Percentiles rank a stretch among this genome's conserved stretches.
phyloP scores from a whole-genome alignment of 2,888 invertebrate genomes.

The Drosophila multiciliata region DNA sequence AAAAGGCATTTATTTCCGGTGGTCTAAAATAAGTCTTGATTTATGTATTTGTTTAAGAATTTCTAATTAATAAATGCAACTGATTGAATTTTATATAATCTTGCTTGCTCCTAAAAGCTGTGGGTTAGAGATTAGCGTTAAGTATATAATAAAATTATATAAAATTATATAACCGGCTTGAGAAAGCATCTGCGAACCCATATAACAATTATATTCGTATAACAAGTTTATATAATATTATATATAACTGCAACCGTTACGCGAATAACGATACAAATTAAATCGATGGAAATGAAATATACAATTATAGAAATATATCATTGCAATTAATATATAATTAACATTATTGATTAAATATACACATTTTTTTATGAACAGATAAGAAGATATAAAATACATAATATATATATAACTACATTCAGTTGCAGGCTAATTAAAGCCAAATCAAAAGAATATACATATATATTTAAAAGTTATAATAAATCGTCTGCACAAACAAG shows the following conservation, averaged over 20 bases:
- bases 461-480: not conserved
- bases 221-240: too few relatives aligned
- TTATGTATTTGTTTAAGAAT: not conserved
- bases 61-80: not conserved
- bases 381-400: not conserved
- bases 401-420: not conserved
- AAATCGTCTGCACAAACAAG: not conserved
- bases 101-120: not conserved
- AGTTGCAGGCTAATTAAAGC: not conserved
- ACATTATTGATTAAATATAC: not conserved
- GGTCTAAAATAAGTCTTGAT: not conserved
- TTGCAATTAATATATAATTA: not conserved
- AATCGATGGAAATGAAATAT: not conserved
- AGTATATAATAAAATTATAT: not conserved
- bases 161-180: not conserved
- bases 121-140: not conserved
- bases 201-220: not conserved
- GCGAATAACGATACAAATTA: not conserved
- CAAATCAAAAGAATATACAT: not conserved
- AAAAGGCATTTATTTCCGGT: not conserved
- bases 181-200: not conserved
- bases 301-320: not conserved
- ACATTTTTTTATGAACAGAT: not conserved
- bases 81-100: not conserved
- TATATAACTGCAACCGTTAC: too few relatives aligned